Percentiles rank a stretch among this genome's conserved stretches.
These are phyloP conservation scores for Cephalophus harveyi DNA, from an alignment of 2,113 vertebrate genomes.

Conservation along the genomic window DNA sequence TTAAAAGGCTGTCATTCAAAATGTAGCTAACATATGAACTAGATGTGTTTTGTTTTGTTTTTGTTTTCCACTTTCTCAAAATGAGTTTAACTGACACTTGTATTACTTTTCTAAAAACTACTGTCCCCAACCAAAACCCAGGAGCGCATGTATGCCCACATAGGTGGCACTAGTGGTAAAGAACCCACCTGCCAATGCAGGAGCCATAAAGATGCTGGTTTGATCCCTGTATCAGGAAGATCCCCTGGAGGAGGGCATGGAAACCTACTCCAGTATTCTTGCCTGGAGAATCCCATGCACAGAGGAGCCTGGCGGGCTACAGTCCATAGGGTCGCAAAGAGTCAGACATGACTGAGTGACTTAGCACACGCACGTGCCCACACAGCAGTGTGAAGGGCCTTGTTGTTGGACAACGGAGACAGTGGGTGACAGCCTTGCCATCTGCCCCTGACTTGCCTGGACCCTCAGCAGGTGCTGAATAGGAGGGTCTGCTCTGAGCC, in stretches of 20 bases:
- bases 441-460: too few relatives aligned
- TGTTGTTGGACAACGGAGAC: accelerated
- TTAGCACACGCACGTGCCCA: background rate
- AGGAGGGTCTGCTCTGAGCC: background rate
- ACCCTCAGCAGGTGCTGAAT: background rate
- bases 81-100: background rate
- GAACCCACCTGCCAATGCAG: background rate
- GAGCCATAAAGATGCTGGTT: background rate
- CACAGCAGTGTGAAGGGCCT: background rate
- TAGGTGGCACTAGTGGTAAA: background rate
- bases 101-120: background rate
- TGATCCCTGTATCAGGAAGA: background rate
- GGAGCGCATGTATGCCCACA: background rate
- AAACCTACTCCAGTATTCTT: background rate
- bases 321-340: background rate
- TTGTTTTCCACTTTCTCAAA: background rate
- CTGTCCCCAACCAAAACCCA: background rate
- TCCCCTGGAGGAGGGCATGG: background rate
- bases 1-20: background rate
- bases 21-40: background rate
- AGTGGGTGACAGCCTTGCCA: background rate
- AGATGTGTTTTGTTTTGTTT: background rate
- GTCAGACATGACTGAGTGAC: background rate
- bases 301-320: background rate
- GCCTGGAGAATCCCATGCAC: background rate